Evolutionary conservation across 1,140 invertebrate genomes (phyloP).

Genomic region (Ostrea denselamellosa): DNA sequence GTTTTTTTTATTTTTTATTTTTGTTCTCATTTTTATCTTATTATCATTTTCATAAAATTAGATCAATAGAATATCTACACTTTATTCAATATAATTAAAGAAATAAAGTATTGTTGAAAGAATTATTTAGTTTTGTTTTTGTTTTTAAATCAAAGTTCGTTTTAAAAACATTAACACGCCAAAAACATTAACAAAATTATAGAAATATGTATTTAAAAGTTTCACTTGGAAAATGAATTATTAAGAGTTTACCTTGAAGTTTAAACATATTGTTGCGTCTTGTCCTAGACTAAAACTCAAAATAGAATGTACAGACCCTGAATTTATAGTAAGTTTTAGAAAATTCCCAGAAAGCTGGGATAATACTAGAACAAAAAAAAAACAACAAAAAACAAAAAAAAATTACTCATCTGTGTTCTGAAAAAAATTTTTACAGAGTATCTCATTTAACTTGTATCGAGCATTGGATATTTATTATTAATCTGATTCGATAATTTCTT

Average conservation of each 20-base stretch:
- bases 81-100: too few relatives aligned
- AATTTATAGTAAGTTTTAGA: neutral
- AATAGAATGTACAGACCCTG: neutral
- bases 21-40: neutral
- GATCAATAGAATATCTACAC: too few relatives aligned
- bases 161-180: too few relatives aligned
- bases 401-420: neutral
- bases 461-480: neutral
- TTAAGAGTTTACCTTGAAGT: neutral
- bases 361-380: neutral
- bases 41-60: too few relatives aligned
- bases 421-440: neutral
- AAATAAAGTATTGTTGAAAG: too few relatives aligned
- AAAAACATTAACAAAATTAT: too few relatives aligned
- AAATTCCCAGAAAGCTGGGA: conserved; percentile 11
- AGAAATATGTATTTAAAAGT: too few relatives aligned
- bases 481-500: neutral
- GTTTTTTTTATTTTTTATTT: neutral
- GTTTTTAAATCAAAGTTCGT: too few relatives aligned
- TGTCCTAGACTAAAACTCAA: neutral
- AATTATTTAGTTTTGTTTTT: too few relatives aligned
- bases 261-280: neutral
- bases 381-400: neutral
- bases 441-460: neutral
- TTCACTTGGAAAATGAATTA: neutral